Conservation (phyloP, 2,113 vertebrate species). For the Tyrannus savana region DNA sequence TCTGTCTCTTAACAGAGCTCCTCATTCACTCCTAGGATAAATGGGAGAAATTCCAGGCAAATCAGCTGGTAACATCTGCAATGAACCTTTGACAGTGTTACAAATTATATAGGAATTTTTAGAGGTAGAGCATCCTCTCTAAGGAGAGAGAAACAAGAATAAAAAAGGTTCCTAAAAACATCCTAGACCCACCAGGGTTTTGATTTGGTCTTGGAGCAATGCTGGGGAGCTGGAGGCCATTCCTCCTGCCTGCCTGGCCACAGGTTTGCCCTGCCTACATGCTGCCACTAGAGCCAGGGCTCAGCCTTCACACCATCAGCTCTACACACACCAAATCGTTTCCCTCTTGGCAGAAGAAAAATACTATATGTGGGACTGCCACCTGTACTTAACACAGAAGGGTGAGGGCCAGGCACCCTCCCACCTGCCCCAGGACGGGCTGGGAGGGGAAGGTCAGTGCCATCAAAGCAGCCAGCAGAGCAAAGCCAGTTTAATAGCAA, state of each 20-base stretch:
- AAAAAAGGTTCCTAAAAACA: not conserved
- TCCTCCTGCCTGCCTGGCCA: not conserved
- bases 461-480: slow-evolving; percentile 58
- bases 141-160: not conserved
- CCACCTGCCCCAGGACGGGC: not conserved
- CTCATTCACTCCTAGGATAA: not conserved
- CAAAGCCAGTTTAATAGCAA: slow-evolving; percentile 69
- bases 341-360: not conserved
- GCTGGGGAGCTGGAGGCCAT: not conserved
- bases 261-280: accelerated
- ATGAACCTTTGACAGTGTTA: not conserved
- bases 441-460: slow-evolving; percentile 34
- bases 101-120: not conserved
- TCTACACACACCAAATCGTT: not conserved
- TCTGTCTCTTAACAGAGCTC: not conserved
- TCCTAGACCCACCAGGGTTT: not conserved
- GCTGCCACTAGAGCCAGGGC: accelerated
- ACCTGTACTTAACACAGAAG: not conserved
- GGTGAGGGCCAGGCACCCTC: not conserved
- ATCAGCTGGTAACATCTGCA: not conserved
- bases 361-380: accelerated
- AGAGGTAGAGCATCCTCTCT: not conserved
- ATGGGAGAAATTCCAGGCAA: not conserved
- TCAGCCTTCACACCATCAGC: not conserved
- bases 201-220: not conserved